phyloP scores from a whole-genome alignment of 2,797 vertebrate genomes.

The Fundulus diaphanus region DNA sequence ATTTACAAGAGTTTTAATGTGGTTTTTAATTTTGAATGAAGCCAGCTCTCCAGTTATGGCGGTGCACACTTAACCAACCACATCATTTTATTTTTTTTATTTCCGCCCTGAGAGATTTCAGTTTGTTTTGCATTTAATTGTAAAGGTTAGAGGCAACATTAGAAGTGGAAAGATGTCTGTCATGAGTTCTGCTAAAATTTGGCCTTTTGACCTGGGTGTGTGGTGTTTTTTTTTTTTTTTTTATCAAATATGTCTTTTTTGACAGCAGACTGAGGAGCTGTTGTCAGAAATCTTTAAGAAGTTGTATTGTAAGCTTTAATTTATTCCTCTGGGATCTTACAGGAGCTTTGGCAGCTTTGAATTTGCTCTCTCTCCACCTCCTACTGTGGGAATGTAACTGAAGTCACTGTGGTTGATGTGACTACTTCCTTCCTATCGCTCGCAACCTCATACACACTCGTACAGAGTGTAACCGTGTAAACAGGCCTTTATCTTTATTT shows the following conservation, averaged over 20 bases:
- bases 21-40: neutral
- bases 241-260: neutral
- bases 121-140: neutral
- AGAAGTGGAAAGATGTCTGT: neutral
- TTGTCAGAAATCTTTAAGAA: constrained; percentile 11
- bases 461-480: constrained; percentile 20
- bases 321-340: neutral
- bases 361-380: constrained; percentile 36
- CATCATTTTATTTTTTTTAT: neutral
- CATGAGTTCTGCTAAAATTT: neutral
- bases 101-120: neutral
- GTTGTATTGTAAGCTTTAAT: neutral
- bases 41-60: too few species aligned
- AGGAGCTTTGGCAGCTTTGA: constrained; percentile 18
- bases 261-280: neutral
- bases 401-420: constrained; percentile 67
- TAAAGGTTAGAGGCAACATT: neutral
- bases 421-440: constrained; percentile 71
- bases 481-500: constrained; percentile 45
- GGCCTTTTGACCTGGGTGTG: neutral
- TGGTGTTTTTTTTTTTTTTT: neutral
- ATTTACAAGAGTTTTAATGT: too few species aligned
- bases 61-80: neutral
- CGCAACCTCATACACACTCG: constrained; percentile 23
- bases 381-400: constrained; percentile 33